These are phyloP conservation scores for Poliocrania exsul DNA, from an alignment of 2,797 vertebrate genomes.

Conservation along the genomic window DNA sequence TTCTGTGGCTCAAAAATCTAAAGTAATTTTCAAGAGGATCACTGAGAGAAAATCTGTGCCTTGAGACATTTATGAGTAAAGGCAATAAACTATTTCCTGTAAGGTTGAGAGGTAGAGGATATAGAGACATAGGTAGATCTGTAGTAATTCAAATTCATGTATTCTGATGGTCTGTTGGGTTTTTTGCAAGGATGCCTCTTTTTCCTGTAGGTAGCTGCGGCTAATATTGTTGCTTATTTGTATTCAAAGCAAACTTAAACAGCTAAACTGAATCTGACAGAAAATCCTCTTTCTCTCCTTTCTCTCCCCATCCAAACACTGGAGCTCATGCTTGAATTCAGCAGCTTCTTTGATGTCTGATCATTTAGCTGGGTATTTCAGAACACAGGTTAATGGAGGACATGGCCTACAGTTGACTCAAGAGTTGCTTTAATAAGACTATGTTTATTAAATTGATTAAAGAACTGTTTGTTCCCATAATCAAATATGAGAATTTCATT, in stretches of 20 bases:
- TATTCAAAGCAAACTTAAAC: not conserved
- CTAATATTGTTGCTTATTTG: not conserved
- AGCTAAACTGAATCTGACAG: not conserved
- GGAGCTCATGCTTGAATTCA: constrained; percentile 12
- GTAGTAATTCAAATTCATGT: not conserved
- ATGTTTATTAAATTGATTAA: constrained; percentile 62
- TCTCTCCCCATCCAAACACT: not conserved
- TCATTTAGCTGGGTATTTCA: constrained; percentile 22
- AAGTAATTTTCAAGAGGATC: not conserved
- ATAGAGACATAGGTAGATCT: not conserved
- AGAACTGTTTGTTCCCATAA: constrained; percentile 35
- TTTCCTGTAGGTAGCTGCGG: not conserved
- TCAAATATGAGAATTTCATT: constrained; percentile 26
- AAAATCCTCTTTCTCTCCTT: not conserved
- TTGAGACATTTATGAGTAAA: not conserved
- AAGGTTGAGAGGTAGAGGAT: fast-evolving
- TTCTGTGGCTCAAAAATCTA: not conserved
- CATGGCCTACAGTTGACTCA: constrained; percentile 20
- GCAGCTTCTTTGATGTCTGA: not conserved
- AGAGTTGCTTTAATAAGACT: constrained; percentile 54
- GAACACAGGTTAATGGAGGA: constrained; percentile 56
- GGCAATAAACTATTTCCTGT: not conserved
- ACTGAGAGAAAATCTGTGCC: not conserved
- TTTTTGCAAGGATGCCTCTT: not conserved
- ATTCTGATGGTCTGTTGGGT: not conserved